Conservation (phyloP, 2,113 vertebrate species). For the Gracilinanus agilis region DNA sequence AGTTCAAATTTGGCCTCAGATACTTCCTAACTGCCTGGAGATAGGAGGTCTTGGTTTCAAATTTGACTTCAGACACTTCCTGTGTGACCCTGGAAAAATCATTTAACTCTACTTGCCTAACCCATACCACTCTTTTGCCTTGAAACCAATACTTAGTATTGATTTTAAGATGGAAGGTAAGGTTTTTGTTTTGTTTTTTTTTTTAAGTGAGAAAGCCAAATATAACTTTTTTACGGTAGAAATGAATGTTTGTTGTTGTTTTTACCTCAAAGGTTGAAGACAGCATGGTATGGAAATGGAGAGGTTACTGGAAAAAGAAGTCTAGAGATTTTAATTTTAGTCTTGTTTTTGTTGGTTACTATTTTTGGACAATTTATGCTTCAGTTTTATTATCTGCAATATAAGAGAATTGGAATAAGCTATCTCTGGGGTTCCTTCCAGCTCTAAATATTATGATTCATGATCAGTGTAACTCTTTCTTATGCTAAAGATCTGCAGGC, state of each 20-base stretch:
- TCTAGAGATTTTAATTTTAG: not conserved
- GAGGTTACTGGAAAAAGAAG: not conserved
- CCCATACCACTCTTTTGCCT: too few species aligned
- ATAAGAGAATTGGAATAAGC: not conserved
- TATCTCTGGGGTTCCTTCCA: not conserved
- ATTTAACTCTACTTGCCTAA: too few species aligned
- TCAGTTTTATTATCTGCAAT: not conserved
- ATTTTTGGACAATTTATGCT: not conserved
- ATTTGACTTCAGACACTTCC: too few species aligned
- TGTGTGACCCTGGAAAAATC: too few species aligned
- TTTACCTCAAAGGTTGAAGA: not conserved
- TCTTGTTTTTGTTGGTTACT: not conserved
- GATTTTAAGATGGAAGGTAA: too few species aligned
- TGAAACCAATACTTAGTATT: too few species aligned
- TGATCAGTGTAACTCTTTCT: not conserved
- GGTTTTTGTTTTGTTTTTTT: too few species aligned
- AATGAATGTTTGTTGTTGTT: not conserved
- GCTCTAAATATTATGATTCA: not conserved
- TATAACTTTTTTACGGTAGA: not conserved
- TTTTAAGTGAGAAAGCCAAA: too few species aligned
- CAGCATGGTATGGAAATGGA: not conserved
- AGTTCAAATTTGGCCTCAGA: too few species aligned
- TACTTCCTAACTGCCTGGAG: too few species aligned
- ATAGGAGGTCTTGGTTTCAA: too few species aligned
- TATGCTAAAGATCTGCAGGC: not conserved